Conservation (phyloP, 2,888 invertebrate genomes). For the Leptopilina myrica region DNA sequence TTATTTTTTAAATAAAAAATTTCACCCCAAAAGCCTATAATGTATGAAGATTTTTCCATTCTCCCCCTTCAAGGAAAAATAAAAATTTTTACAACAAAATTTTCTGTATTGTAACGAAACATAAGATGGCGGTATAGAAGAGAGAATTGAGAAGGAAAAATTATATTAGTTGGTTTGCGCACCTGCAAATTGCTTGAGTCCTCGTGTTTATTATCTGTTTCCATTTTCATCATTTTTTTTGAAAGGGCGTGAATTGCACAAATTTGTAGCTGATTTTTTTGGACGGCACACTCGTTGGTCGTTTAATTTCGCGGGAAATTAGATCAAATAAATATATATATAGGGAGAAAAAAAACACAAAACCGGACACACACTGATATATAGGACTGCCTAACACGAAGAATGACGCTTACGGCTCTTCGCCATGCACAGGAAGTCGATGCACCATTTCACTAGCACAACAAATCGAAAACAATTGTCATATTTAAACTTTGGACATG, state of each 20-base stretch:
- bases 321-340: slow-evolving; percentile 19
- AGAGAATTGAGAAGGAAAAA: slow-evolving; percentile 60
- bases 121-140: slow-evolving; percentile 65
- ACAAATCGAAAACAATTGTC: slow-evolving; percentile 59
- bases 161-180: slow-evolving; percentile 78
- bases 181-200: slow-evolving; percentile 83
- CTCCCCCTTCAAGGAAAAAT: not conserved
- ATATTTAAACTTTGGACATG: slow-evolving; percentile 17
- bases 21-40: no score
- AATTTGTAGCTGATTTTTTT: slow-evolving; percentile 25
- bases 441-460: slow-evolving; percentile 65
- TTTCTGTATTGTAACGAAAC: slow-evolving; percentile 55
- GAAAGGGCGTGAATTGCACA: slow-evolving; percentile 43
- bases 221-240: slow-evolving; percentile 88
- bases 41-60: slow-evolving; percentile 27
- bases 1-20: no score
- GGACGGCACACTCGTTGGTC: slow-evolving; percentile 32
- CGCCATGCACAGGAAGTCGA: slow-evolving; percentile 66
- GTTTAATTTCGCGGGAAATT: slow-evolving; percentile 11
- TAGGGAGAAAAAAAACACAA: slow-evolving; percentile 42
- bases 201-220: slow-evolving; percentile 93
- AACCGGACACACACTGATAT: slow-evolving; percentile 51
- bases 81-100: no score
- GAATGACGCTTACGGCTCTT: slow-evolving; percentile 65
- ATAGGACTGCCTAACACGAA: slow-evolving; percentile 51